phyloP scores from a whole-genome alignment of 2,113 vertebrate species.

The Silurus meridionalis region DNA sequence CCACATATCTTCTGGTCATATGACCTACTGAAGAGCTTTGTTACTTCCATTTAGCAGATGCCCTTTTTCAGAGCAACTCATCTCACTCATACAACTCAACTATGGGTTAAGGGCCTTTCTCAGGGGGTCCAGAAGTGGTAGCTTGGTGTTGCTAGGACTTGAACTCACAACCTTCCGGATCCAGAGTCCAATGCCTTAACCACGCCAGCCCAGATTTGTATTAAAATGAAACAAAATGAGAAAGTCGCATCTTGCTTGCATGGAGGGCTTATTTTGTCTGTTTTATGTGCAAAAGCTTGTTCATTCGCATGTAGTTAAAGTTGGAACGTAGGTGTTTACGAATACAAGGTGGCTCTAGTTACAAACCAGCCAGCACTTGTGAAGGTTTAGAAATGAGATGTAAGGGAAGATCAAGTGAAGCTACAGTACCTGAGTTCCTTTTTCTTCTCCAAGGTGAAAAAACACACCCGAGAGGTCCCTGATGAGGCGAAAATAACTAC shows the following conservation, averaged over 20 bases:
- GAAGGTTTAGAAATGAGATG: not conserved
- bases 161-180: too few relatives aligned
- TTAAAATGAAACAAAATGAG: too few relatives aligned
- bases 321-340: not conserved
- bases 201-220: too few relatives aligned
- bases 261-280: not conserved
- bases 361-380: not conserved
- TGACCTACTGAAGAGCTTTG: not conserved
- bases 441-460: slow-evolving; percentile 12
- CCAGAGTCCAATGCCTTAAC: too few relatives aligned
- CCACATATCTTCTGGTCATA: not conserved
- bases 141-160: too few relatives aligned
- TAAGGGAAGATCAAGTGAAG: not conserved
- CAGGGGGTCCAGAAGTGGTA: too few relatives aligned
- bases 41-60: too few relatives aligned
- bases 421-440: not conserved
- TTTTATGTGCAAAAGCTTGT: not conserved
- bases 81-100: too few relatives aligned
- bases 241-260: not conserved
- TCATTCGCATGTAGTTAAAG: not conserved
- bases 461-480: not conserved
- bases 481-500: slow-evolving; percentile 23
- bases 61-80: too few relatives aligned
- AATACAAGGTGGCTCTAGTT: not conserved
- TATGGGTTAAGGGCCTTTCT: too few relatives aligned